Conservation (phyloP, 2,888 invertebrate species). For the Masnerella sp. region DNA sequence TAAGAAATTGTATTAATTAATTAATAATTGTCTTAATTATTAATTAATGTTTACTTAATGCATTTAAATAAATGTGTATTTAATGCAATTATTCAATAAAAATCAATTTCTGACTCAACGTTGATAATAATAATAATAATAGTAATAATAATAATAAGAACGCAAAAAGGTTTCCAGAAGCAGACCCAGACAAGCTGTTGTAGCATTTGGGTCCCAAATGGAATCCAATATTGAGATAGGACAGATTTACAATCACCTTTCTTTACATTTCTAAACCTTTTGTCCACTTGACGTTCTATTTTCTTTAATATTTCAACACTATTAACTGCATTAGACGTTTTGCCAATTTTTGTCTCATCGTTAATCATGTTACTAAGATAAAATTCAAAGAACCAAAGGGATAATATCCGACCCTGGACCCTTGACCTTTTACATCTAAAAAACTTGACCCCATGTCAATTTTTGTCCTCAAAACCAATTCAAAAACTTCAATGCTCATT, state of each 20-base stretch:
- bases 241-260: slow-evolving; percentile 43
- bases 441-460: neutral
- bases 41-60: too few relatives aligned
- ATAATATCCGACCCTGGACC: neutral
- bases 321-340: slow-evolving; percentile 16
- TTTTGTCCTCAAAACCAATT: neutral
- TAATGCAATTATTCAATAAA: too few relatives aligned
- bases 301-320: slow-evolving; percentile 5
- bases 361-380: slow-evolving; percentile 24
- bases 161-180: slow-evolving; percentile 18
- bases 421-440: neutral
- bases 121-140: too few relatives aligned
- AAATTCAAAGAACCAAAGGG: neutral
- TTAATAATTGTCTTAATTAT: too few relatives aligned
- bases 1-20: too few relatives aligned
- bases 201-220: slow-evolving; percentile 17
- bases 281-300: slow-evolving; percentile 20
- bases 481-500: slow-evolving; percentile 16
- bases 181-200: slow-evolving; percentile 1
- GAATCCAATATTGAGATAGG: slow-evolving; percentile 41
- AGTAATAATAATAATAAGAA: too few relatives aligned
- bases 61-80: too few relatives aligned
- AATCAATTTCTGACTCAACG: too few relatives aligned
- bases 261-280: slow-evolving; percentile 30
- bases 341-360: slow-evolving; percentile 15